phyloP scores from a whole-genome alignment of 2,888 invertebrate species.

The Drosophila austrosaltans region DNA sequence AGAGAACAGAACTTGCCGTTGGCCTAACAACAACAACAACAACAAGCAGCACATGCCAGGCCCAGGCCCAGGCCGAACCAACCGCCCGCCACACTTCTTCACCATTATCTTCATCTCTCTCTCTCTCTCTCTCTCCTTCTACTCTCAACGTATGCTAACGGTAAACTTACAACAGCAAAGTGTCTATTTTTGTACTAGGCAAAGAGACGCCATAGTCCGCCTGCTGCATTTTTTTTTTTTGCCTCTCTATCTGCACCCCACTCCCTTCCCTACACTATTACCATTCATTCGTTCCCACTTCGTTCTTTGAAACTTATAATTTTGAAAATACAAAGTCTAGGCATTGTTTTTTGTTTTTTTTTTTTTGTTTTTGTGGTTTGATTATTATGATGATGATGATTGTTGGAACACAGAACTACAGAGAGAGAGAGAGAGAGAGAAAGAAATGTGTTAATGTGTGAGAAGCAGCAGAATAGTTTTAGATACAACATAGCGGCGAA shows the following conservation, averaged over 20 bases:
- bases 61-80: neutral
- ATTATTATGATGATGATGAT: conserved; percentile 53
- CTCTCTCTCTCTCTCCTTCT: neutral
- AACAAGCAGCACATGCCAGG: conserved; percentile 24
- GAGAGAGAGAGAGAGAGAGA: conserved; percentile 38
- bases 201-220: conserved; percentile 31
- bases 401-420: conserved; percentile 31
- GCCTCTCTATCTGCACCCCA: neutral
- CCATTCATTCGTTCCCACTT: conserved; percentile 8
- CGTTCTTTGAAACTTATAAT: conserved; percentile 71
- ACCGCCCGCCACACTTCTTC: conserved; percentile 4
- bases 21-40: conserved; percentile 65
- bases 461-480: conserved; percentile 54
- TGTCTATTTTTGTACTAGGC: conserved; percentile 68
- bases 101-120: neutral
- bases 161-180: conserved; percentile 68
- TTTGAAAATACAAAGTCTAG: conserved; percentile 68
- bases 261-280: too few relatives aligned
- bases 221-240: conserved; percentile 18
- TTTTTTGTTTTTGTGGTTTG: conserved; percentile 52
- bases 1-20: conserved; percentile 60
- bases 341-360: conserved; percentile 66
- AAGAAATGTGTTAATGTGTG: conserved; percentile 76
- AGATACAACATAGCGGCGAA: conserved; percentile 64
- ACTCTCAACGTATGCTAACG: conserved; percentile 57